phyloP scores from a whole-genome alignment of 2,888 invertebrate genomes.

The Ormyrus rosae region DNA sequence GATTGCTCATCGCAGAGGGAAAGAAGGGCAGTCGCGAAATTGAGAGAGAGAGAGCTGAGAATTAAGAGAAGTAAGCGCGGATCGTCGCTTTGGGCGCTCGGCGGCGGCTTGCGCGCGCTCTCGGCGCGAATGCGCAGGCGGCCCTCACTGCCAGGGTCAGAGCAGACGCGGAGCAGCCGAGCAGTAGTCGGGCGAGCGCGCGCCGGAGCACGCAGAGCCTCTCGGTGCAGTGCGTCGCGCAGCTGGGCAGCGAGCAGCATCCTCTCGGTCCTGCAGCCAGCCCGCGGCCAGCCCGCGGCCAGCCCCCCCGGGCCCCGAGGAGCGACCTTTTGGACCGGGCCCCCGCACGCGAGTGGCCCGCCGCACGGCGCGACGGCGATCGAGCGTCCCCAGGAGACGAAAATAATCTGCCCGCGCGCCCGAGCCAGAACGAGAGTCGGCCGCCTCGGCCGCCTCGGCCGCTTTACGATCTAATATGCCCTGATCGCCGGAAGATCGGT shows the following conservation, averaged over 20 bases:
- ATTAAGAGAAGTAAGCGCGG: neutral
- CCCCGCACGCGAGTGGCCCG: neutral
- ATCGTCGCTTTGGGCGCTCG: neutral
- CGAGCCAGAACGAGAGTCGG: no score
- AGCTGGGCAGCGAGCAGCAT: no score
- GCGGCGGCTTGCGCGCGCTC: conserved; percentile 48
- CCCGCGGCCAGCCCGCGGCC: no score
- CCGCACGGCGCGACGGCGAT: conserved; percentile 16
- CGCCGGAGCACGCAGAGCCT: neutral
- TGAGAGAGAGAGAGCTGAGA: neutral
- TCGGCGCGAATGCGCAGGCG: conserved; percentile 72
- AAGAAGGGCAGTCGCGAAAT: no score
- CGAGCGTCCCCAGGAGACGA: neutral
- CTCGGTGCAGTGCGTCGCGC: no score
- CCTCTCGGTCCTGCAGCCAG: neutral
- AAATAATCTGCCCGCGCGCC: no score
- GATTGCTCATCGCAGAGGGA: no score
- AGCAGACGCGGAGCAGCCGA: neutral
- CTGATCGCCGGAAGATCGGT: no score
- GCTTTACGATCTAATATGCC: no score
- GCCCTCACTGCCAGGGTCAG: conserved; percentile 75
- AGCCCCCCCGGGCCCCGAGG: no score
- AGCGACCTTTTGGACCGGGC: no score
- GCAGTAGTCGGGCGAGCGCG: neutral
- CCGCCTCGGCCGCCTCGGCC: neutral